A percentile compares a stretch with the other conserved stretches of the same genome.
These are phyloP conservation scores for Scolanthus callimorphus DNA, from an alignment of 92 coral and sea anemone genomes.

Conservation along the genomic window DNA sequence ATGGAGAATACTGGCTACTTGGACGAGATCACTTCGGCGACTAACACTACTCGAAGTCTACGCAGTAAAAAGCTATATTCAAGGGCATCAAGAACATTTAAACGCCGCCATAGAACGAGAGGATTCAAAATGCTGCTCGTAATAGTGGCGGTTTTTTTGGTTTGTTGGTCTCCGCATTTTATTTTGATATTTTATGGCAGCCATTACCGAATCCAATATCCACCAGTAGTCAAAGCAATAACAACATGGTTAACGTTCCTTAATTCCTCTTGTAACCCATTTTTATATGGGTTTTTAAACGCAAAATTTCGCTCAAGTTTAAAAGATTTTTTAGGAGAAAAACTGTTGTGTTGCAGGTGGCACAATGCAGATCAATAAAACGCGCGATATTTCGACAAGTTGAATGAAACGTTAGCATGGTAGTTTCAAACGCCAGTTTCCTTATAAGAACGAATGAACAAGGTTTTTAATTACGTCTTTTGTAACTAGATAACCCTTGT, in stretches of 20 bases:
- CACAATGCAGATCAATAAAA: constrained; percentile 11
- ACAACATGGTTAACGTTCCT: constrained; percentile 70
- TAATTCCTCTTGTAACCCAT: constrained; percentile 72
- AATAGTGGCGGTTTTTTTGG: constrained; percentile 63
- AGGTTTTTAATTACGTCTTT: too few species aligned
- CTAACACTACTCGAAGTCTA: constrained; percentile 40
- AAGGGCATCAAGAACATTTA: constrained; percentile 9
- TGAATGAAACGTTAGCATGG: too few species aligned
- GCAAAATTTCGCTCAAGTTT: constrained; percentile 67
- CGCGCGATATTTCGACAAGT: too few species aligned
- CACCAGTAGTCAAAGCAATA: constrained; percentile 52
- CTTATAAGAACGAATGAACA: too few species aligned
- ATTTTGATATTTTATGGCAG: constrained; percentile 70
- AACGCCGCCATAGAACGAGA: constrained; percentile 50
- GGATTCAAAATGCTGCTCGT: constrained; percentile 78
- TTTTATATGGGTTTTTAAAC: constrained; percentile 77
- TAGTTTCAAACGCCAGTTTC: too few species aligned
- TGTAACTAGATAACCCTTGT: too few species aligned
- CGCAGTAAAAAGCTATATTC: constrained; percentile 6
- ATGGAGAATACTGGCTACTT: constrained; percentile 32
- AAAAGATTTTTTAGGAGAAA: constrained; percentile 46
- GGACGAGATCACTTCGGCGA: constrained; percentile 76
- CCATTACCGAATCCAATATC: constrained; percentile 32
- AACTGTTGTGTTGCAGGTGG: constrained; percentile 46
- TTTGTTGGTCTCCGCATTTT: constrained; percentile 88